A percentile compares a stretch with the other conserved stretches of the same genome.
Evolutionary conservation across 2,888 invertebrate genomes (phyloP).

Genomic region (Argynnis bischoffii): DNA sequence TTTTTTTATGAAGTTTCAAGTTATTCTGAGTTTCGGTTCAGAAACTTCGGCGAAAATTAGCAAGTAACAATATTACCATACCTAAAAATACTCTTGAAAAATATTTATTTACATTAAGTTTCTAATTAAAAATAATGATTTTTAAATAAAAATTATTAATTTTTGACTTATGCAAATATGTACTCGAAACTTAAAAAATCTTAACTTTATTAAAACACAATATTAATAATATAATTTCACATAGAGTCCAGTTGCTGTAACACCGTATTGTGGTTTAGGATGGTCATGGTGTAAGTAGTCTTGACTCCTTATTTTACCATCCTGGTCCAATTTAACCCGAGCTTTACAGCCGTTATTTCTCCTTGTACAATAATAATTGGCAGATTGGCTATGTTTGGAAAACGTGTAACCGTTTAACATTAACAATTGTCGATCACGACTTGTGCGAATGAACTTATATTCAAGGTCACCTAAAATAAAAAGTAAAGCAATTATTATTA

Average conservation of each 20-base stretch:
- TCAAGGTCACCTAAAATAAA: conserved; percentile 7
- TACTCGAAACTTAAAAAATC: too few species aligned
- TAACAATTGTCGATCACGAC: conserved; percentile 41
- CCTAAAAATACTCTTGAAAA: too few species aligned
- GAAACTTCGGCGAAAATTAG: too few species aligned
- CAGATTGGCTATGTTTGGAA: conserved; percentile 40
- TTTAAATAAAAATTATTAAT: too few species aligned
- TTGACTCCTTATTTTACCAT: conserved; percentile 37
- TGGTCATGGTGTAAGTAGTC: conserved; percentile 39
- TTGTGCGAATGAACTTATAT: conserved; percentile 47
- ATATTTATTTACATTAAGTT: too few species aligned
- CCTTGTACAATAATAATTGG: conserved; percentile 49
- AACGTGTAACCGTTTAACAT: conserved; percentile 47
- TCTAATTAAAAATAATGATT: too few species aligned
- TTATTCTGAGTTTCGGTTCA: too few species aligned
- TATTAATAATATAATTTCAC: conserved; percentile 1
- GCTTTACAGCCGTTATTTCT: conserved; percentile 47
- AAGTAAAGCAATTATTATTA: neutral
- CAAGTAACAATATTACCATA: too few species aligned
- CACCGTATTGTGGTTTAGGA: conserved; percentile 41
- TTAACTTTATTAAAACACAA: too few species aligned
- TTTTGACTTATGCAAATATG: too few species aligned
- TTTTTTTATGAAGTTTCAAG: too few species aligned
- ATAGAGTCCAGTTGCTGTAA: conserved; percentile 12
- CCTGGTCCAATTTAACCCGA: conserved; percentile 39